These are phyloP conservation scores for Menidia beryllina DNA, from an alignment of 2,113 vertebrate species.

Conservation along the genomic window DNA sequence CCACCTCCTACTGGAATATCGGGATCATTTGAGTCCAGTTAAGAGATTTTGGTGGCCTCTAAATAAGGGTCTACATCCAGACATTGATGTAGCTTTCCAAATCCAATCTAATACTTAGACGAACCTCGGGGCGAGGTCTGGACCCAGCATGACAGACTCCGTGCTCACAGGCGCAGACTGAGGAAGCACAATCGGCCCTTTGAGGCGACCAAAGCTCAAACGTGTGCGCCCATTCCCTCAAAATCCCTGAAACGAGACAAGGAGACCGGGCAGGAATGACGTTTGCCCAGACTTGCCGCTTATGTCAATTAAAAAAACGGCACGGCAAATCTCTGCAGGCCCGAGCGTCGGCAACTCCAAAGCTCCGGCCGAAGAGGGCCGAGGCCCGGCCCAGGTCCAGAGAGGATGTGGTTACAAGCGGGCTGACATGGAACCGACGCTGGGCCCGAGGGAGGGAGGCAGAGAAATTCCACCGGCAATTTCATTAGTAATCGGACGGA, in stretches of 20 bases:
- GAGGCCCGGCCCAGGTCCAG: slow-evolving; percentile 35
- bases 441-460: slow-evolving; percentile 42
- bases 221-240: not conserved
- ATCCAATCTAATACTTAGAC: not conserved
- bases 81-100: no score
- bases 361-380: not conserved
- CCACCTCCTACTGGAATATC: not conserved
- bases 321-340: not conserved
- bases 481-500: slow-evolving; percentile 76
- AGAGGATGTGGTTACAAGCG: slow-evolving; percentile 74
- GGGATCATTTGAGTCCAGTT: not conserved
- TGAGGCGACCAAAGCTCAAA: not conserved
- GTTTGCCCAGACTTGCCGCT: not conserved
- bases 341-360: not conserved
- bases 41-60: not conserved
- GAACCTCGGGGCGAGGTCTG: not conserved
- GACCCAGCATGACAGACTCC: not conserved
- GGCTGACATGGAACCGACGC: slow-evolving; percentile 67
- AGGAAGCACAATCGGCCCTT: not conserved
- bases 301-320: not conserved
- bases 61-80: not conserved
- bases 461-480: slow-evolving; percentile 75
- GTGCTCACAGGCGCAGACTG: not conserved
- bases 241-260: not conserved
- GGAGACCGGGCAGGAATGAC: not conserved